phyloP scores from a whole-genome alignment of 2,113 vertebrate species.

The Panurus biarmicus region DNA sequence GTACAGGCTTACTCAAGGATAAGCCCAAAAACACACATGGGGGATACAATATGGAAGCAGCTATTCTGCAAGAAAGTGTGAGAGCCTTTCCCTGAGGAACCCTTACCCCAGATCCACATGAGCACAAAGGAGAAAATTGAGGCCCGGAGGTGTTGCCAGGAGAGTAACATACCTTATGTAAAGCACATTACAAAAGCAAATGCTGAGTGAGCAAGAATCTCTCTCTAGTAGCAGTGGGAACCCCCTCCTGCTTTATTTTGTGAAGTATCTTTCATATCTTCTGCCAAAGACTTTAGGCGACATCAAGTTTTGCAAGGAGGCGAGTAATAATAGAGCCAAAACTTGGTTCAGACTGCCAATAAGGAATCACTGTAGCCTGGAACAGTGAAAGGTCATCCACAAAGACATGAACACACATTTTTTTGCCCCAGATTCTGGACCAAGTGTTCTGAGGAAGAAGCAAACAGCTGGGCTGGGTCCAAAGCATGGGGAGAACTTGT shows the following conservation, averaged over 20 bases:
- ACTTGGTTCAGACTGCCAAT: slow-evolving; percentile 19
- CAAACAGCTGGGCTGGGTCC: background rate
- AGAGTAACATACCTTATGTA: slow-evolving; percentile 26
- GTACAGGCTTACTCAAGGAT: background rate
- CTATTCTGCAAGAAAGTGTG: background rate
- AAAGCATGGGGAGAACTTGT: slow-evolving; percentile 20
- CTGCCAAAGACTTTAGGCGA: slow-evolving; percentile 52
- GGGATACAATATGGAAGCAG: background rate
- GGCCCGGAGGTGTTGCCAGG: slow-evolving; percentile 11
- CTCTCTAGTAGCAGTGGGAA: slow-evolving; percentile 49
- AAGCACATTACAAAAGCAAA: slow-evolving; percentile 28
- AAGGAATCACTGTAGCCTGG: background rate
- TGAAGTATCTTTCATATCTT: slow-evolving; percentile 58
- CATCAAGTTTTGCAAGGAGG: slow-evolving; percentile 46
- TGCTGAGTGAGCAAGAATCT: slow-evolving; percentile 46
- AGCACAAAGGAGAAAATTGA: slow-evolving; percentile 37
- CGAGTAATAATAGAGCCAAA: slow-evolving; percentile 7
- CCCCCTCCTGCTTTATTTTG: slow-evolving; percentile 46
- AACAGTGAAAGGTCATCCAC: slow-evolving; percentile 32
- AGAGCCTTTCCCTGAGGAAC: slow-evolving; percentile 1
- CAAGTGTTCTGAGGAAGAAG: slow-evolving; percentile 38
- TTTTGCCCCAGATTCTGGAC: slow-evolving; percentile 20
- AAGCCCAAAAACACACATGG: background rate
- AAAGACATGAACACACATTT: slow-evolving; percentile 12
- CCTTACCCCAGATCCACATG: background rate